Base-by-base conservation (phyloP, 2,113 vertebrate genomes). In the Prionailurus bengalensis region DNA sequence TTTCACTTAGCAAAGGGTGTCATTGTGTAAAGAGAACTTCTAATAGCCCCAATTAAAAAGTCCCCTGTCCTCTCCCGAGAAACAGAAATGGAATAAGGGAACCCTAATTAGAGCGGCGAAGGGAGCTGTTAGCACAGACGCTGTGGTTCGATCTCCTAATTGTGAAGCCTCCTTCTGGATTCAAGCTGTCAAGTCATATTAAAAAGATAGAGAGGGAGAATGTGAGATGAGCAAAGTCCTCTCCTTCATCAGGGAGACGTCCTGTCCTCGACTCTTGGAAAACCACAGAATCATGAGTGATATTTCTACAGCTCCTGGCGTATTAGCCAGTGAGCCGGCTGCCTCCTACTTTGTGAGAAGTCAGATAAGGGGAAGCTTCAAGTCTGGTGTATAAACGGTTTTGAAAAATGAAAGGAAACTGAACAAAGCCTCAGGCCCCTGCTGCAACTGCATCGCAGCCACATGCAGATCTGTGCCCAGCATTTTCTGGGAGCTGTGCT, bases 41-140 rank as follows among this genome's bases (percentile, higher is more conserved):
- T 98, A 97, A 97, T 93, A 91, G 96, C 76, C 81, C 94, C 95
- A 94, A 95, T 97, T 97, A 96, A 97, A 96, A 97, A 97, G 94
- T 84, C 81, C 95, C 97, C 96, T 93, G 92, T 96, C 96, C 94
- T 94, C 88, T 91, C 76, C 42, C 0, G 36, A 97, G 96, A 94
- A 89, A 53, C 86, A 88, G 76, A 80, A 76, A 66, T 9, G 36
- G 81, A 96, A 85, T 39, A 66, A 81, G 53, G 84, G 80, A 91
- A 39, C 10, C 96, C 90, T 98, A 97, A 42, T 51, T 90, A 94
- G 63, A 97, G 21, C 31, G 39, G 70, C 74, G 13, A 48, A 73
- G 92, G 55, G n/a, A 79, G 86, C 92, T 36, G 74, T 97, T 95
- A 89, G 68, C 65, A 80, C 63, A 94, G 71, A 97, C 80, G 90